Conservation (phyloP, 2,113 vertebrate genomes). For the Channa argus region DNA sequence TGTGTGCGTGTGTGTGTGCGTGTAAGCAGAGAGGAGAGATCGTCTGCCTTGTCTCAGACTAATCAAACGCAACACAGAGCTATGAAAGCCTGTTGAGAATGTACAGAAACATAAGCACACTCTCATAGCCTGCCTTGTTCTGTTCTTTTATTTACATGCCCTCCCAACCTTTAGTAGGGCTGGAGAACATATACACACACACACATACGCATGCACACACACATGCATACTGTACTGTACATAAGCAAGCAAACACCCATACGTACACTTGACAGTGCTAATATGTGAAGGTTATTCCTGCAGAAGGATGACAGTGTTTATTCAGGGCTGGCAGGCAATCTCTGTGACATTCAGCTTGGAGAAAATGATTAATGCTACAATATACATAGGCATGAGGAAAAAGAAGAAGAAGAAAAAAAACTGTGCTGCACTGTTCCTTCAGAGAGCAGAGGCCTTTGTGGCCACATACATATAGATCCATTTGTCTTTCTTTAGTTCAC, state of each 20-base stretch:
- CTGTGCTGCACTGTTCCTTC: conserved; percentile 13
- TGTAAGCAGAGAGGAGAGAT: conserved; percentile 22
- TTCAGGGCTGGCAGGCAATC: conserved; percentile 74
- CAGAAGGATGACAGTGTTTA: conserved; percentile 79
- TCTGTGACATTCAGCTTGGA: conserved; percentile 76
- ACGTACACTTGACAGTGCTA: conserved; percentile 58
- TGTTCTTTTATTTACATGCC: conserved; percentile 74
- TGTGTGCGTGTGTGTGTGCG: conserved; percentile 8
- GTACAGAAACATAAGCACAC: conserved; percentile 58
- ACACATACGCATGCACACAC: conserved; percentile 11
- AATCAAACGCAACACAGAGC: conserved; percentile 78
- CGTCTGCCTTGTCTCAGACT: conserved; percentile 66
- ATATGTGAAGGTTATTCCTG: conserved; percentile 80
- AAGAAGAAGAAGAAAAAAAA: conserved; percentile 26
- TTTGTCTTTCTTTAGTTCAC: conserved; percentile 21
- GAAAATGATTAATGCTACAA: conserved; percentile 80
- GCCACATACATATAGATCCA: conserved; percentile 6
- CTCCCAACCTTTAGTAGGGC: conserved; percentile 66
- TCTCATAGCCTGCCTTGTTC: conserved; percentile 48
- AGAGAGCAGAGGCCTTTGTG: conserved; percentile 36
- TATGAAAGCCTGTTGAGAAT: conserved; percentile 61
- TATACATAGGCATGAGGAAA: conserved; percentile 68
- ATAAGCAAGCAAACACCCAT: conserved; percentile 14
- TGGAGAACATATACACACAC: conserved; percentile 10
- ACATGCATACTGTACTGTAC: conserved; percentile 21